These are phyloP conservation scores for Hyposoter dolosus DNA, from an alignment of 2,888 invertebrate genomes.

Conservation along the genomic window DNA sequence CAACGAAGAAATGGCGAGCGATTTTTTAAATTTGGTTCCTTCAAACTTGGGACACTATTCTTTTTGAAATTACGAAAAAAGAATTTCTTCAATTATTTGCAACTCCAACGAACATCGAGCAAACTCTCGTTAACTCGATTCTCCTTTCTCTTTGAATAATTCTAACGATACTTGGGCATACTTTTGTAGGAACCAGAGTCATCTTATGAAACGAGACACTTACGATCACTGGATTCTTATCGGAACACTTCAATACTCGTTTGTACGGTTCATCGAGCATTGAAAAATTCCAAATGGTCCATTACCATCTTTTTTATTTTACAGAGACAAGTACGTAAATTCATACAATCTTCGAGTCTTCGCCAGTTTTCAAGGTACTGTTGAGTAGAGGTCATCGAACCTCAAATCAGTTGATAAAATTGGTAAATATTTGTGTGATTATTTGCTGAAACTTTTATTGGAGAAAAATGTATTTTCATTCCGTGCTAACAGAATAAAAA, in stretches of 20 bases:
- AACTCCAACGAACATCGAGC: background rate
- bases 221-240: constrained; percentile 27
- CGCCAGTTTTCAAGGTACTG: background rate
- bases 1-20: too few species aligned
- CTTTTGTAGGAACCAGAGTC: constrained; percentile 4
- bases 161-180: constrained; percentile 14
- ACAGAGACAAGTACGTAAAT: background rate
- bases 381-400: background rate
- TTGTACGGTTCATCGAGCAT: constrained; percentile 11
- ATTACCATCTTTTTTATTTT: constrained; percentile 23
- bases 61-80: background rate
- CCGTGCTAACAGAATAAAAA: background rate
- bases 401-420: background rate
- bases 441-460: background rate
- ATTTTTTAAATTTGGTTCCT: too few species aligned
- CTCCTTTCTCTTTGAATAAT: background rate
- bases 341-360: background rate
- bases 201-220: background rate
- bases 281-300: constrained; percentile 41
- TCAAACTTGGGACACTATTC: too few species aligned
- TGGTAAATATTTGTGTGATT: background rate
- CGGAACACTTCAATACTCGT: constrained; percentile 21
- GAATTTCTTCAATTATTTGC: background rate
- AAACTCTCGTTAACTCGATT: background rate
- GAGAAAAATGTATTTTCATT: background rate